Evolutionary conservation across 2,797 vertebrate species (phyloP).

Genomic region (Fundulus diaphanus): DNA sequence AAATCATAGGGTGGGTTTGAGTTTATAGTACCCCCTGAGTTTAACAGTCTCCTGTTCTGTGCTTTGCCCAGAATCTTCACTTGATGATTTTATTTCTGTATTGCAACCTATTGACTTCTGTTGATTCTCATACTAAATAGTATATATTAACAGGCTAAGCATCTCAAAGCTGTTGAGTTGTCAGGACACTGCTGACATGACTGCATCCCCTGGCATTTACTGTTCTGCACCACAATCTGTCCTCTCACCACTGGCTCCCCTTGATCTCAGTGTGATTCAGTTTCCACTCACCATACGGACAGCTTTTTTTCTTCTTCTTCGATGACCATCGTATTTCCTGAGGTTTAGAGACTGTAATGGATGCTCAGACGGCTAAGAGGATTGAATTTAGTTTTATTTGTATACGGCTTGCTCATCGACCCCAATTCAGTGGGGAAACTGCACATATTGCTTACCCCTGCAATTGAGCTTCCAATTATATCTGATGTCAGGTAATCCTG

Average conservation of each 20-base stretch:
- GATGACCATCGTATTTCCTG: conserved; percentile 1
- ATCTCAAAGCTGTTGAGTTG: conserved; percentile 17
- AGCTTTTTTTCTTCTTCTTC: conserved; percentile 23
- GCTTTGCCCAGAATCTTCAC: conserved; percentile 14
- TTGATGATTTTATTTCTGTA: conserved; percentile 20
- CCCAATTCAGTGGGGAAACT: conserved; percentile 17
- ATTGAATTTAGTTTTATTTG: conserved; percentile 2
- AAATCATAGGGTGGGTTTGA: conserved; percentile 1
- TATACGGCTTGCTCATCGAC: conserved; percentile 17
- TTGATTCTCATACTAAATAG: conserved; percentile 19
- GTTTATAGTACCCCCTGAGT: neutral
- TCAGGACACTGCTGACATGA: conserved; percentile 27
- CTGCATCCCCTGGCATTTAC: conserved; percentile 35
- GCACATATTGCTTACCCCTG: conserved; percentile 12
- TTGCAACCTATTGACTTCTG: neutral
- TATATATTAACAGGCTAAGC: conserved; percentile 4
- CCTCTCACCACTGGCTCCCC: conserved; percentile 43
- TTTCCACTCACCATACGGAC: conserved; percentile 53
- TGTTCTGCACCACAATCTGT: conserved; percentile 61
- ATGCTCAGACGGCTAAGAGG: neutral
- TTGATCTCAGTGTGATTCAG: conserved; percentile 60
- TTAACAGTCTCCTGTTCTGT: conserved; percentile 12
- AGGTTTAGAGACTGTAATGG: conserved; percentile 2
- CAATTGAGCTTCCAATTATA: conserved; percentile 45
- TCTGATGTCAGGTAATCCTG: conserved; percentile 47